Percentiles rank a stretch among this genome's conserved stretches.
Evolutionary conservation across 1,140 invertebrate genomes (phyloP).

Genomic region (Platyscapa corneri): DNA sequence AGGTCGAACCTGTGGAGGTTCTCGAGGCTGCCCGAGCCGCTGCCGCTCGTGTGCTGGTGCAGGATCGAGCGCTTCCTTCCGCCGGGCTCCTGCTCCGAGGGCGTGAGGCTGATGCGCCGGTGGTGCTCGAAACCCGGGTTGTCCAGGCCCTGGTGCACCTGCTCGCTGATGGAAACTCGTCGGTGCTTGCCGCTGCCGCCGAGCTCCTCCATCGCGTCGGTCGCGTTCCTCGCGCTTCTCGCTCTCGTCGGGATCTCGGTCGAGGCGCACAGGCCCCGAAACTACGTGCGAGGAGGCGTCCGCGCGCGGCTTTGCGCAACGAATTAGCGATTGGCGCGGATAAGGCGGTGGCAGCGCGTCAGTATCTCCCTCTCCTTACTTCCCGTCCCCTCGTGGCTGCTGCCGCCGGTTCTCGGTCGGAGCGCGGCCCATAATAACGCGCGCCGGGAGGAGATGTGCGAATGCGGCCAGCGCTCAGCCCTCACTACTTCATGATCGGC

Average conservation of each 20-base stretch:
- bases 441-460: neutral
- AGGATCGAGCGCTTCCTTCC: constrained; percentile 69
- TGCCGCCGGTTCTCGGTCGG: neutral
- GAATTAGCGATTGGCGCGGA: neutral
- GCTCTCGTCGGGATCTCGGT: no score
- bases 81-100: constrained; percentile 59
- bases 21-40: constrained; percentile 64
- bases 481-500: constrained; percentile 37
- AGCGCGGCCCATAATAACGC: neutral
- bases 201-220: constrained; percentile 59
- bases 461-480: constrained; percentile 26
- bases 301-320: constrained; percentile 4
- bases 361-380: neutral
- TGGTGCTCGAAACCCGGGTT: constrained; percentile 70
- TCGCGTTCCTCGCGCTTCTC: neutral
- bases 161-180: constrained; percentile 71
- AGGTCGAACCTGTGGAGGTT: constrained; percentile 68
- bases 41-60: constrained; percentile 62
- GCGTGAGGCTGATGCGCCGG: constrained; percentile 63
- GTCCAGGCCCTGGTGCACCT: constrained; percentile 62
- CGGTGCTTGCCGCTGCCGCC: constrained; percentile 57
- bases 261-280: neutral
- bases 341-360: neutral
- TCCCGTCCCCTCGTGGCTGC: neutral
- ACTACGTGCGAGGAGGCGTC: neutral